phyloP scores from a whole-genome alignment of 2,888 invertebrate species.

The Rotaria socialis region DNA sequence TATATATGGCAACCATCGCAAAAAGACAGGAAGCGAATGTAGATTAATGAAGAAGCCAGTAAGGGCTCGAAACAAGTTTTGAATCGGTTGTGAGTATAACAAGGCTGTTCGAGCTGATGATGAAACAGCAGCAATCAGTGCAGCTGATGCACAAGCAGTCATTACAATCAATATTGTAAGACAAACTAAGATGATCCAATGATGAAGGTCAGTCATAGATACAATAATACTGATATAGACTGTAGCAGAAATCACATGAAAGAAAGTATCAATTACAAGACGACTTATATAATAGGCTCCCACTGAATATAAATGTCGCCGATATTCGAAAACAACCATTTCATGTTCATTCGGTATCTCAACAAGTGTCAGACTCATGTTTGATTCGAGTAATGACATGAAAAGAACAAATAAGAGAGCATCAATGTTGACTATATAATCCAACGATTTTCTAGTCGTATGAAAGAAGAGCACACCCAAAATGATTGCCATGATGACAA shows the following conservation, averaged over 20 bases:
- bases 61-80: slow-evolving; percentile 81
- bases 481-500: slow-evolving; percentile 61
- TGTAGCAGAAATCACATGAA: background rate
- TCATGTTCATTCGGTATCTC: slow-evolving; percentile 53
- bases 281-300: slow-evolving; percentile 54
- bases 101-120: background rate
- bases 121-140: background rate
- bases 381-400: slow-evolving; percentile 35
- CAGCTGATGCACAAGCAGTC: background rate
- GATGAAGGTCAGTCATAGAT: background rate
- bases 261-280: slow-evolving; percentile 47
- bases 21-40: slow-evolving; percentile 55
- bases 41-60: slow-evolving; percentile 86
- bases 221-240: background rate
- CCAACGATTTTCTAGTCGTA: background rate
- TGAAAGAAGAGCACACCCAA: slow-evolving; percentile 39
- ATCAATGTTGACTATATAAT: slow-evolving; percentile 40
- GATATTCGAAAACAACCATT: slow-evolving; percentile 53
- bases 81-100: background rate
- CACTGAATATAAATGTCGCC: slow-evolving; percentile 52
- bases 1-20: slow-evolving; percentile 64
- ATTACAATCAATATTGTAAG: background rate
- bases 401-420: slow-evolving; percentile 41
- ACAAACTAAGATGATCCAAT: background rate
- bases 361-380: slow-evolving; percentile 50